phyloP scores from a whole-genome alignment of 2,888 invertebrate genomes.

The Drosophila kuntzei region DNA sequence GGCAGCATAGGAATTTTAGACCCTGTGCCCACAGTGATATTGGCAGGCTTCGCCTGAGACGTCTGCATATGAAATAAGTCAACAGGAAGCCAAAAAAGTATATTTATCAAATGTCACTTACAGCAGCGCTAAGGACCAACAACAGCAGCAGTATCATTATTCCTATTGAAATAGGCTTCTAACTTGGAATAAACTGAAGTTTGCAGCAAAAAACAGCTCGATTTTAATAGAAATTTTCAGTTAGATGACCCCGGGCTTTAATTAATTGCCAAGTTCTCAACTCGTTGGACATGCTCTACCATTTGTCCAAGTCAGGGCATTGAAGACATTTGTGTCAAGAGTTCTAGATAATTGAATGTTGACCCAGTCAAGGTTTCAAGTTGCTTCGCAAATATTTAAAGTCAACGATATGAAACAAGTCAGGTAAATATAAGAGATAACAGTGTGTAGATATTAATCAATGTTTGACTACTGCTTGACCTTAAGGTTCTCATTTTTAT shows the following conservation, averaged over 20 bases:
- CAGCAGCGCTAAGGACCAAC: slow-evolving; percentile 33
- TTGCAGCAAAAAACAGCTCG: slow-evolving; percentile 6
- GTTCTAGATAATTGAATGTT: slow-evolving; percentile 67
- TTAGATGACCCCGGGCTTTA: slow-evolving; percentile 58
- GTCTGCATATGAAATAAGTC: slow-evolving; percentile 13
- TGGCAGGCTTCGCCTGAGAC: slow-evolving; percentile 26
- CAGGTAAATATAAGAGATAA: slow-evolving; percentile 30
- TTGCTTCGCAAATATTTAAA: slow-evolving; percentile 66
- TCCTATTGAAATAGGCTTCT: slow-evolving; percentile 7
- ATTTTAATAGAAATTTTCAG: slow-evolving; percentile 59
- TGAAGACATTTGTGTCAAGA: slow-evolving; percentile 72
- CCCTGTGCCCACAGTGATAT: slow-evolving; percentile 18
- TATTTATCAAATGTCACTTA: slow-evolving; percentile 36
- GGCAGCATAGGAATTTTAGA: slow-evolving; percentile 49
- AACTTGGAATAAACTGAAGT: slow-evolving; percentile 39
- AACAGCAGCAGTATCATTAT: slow-evolving; percentile 37
- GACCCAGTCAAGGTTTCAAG: slow-evolving; percentile 46
- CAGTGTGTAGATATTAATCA: slow-evolving; percentile 48
- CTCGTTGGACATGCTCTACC: slow-evolving; percentile 51
- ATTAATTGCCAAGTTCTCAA: slow-evolving; percentile 63
- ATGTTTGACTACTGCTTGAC: slow-evolving; percentile 43
- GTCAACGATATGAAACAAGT: slow-evolving; percentile 25
- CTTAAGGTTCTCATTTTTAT: slow-evolving; percentile 13
- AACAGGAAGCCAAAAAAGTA: not conserved
- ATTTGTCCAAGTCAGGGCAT: slow-evolving; percentile 49